Conservation (phyloP, 2,113 vertebrate genomes). For the Gadus chalcogrammus region DNA sequence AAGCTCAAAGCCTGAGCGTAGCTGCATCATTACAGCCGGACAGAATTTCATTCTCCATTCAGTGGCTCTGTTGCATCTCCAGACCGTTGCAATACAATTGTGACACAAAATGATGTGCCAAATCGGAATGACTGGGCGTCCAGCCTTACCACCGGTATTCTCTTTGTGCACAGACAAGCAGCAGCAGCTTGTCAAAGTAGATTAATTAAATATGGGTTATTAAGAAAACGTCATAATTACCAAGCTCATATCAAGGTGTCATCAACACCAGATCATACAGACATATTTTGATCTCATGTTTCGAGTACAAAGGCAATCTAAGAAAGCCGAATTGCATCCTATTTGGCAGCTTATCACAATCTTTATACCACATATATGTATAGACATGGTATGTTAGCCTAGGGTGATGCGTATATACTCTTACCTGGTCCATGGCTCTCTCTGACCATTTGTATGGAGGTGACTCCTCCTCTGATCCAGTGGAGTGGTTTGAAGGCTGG, state of each 20-base stretch:
- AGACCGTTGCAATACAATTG: neutral
- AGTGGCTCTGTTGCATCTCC: neutral
- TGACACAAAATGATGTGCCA: too few relatives aligned
- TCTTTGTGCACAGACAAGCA: neutral
- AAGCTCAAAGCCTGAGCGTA: neutral
- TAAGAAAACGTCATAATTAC: neutral
- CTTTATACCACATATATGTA: neutral
- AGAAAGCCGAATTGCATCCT: too few relatives aligned
- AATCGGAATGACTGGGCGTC: neutral
- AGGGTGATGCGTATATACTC: slow-evolving; percentile 23
- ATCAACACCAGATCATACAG: too few relatives aligned
- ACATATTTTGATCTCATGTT: too few relatives aligned
- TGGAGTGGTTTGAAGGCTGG: slow-evolving; percentile 24
- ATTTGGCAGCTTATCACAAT: too few relatives aligned
- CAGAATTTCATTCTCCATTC: neutral
- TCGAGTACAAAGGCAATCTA: too few relatives aligned
- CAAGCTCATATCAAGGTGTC: neutral
- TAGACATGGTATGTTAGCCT: neutral
- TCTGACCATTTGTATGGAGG: slow-evolving; percentile 54
- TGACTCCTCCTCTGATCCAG: slow-evolving; percentile 41
- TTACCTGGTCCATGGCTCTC: slow-evolving; percentile 70
- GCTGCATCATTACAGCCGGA: neutral
- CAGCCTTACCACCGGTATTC: neutral
- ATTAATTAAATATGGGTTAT: neutral
- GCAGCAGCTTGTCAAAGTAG: neutral